Percentiles rank a stretch among this genome's conserved stretches.
Evolutionary conservation across 2,888 invertebrate species (phyloP).

Genomic region (Pristionchus exspectatus): DNA sequence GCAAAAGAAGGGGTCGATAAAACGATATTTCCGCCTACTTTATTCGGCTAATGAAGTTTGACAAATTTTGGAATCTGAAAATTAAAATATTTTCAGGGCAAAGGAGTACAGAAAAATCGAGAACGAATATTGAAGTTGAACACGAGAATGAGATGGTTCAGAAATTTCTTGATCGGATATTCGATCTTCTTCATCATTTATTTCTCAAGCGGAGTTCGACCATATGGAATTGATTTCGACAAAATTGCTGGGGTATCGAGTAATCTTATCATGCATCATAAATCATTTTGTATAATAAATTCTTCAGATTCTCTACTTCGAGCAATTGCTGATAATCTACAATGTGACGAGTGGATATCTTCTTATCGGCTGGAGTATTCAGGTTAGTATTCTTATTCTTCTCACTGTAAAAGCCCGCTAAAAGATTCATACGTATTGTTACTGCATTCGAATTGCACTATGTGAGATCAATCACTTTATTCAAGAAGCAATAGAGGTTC

Average conservation of each 20-base stretch:
- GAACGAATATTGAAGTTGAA: slow-evolving; percentile 11
- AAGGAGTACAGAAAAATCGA: background rate
- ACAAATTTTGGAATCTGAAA: background rate
- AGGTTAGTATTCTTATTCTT: background rate
- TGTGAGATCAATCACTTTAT: background rate
- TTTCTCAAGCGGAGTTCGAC: slow-evolving; percentile 28
- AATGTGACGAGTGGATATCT: background rate
- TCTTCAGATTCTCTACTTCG: slow-evolving; percentile 14
- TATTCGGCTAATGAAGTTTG: slow-evolving; percentile 18
- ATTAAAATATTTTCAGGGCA: slow-evolving; percentile 7
- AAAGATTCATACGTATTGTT: slow-evolving; percentile 16
- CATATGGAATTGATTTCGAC: background rate
- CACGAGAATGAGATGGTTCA: slow-evolving; percentile 15
- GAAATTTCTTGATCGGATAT: background rate
- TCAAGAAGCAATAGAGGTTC: slow-evolving; percentile 1
- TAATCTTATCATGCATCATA: background rate
- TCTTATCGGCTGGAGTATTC: slow-evolving; percentile 27
- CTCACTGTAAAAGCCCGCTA: background rate
- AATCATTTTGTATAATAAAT: background rate
- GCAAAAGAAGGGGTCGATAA: background rate
- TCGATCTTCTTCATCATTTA: background rate
- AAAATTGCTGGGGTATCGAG: background rate
- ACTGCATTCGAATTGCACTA: slow-evolving; percentile 2
- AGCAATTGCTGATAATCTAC: background rate
- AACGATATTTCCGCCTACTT: background rate